Percentiles rank a stretch among this genome's conserved stretches.
phyloP scores from a whole-genome alignment of 2,113 vertebrate genomes.

The Rhinolophus ferrumequinum region DNA sequence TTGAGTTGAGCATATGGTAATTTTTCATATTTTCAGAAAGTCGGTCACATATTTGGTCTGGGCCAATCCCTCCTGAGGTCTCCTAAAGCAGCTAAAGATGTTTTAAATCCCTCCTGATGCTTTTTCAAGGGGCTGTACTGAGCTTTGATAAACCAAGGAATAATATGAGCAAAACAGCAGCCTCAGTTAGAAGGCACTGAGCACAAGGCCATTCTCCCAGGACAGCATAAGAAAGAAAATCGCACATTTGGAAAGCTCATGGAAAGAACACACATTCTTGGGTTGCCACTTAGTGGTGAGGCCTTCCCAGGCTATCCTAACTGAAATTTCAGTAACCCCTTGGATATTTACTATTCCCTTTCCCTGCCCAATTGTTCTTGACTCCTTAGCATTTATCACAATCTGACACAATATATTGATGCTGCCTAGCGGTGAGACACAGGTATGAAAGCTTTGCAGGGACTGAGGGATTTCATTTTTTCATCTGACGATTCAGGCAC shows the following conservation, averaged over 20 bases:
- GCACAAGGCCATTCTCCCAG: background rate
- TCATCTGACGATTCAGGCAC: background rate
- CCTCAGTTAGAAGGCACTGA: background rate
- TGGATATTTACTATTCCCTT: background rate
- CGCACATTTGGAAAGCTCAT: background rate
- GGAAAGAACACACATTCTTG: background rate
- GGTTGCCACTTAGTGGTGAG: background rate
- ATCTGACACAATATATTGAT: background rate
- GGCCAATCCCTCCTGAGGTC: background rate
- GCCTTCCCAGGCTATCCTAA: background rate
- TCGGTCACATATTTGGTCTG: conserved; percentile 14
- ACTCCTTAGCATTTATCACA: background rate
- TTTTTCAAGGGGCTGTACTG: background rate
- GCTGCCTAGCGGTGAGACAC: background rate
- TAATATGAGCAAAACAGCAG: conserved; percentile 7
- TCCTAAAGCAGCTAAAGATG: conserved; percentile 35
- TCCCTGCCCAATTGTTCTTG: background rate
- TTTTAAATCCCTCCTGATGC: background rate
- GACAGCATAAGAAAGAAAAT: background rate
- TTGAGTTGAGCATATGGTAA: background rate
- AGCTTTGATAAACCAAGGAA: conserved; percentile 31
- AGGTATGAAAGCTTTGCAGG: conserved; percentile 14
- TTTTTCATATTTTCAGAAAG: conserved; percentile 50
- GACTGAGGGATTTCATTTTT: background rate
- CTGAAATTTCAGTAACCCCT: background rate